Conservation (phyloP, 2,888 invertebrate species). For the Drosophila merina region DNA sequence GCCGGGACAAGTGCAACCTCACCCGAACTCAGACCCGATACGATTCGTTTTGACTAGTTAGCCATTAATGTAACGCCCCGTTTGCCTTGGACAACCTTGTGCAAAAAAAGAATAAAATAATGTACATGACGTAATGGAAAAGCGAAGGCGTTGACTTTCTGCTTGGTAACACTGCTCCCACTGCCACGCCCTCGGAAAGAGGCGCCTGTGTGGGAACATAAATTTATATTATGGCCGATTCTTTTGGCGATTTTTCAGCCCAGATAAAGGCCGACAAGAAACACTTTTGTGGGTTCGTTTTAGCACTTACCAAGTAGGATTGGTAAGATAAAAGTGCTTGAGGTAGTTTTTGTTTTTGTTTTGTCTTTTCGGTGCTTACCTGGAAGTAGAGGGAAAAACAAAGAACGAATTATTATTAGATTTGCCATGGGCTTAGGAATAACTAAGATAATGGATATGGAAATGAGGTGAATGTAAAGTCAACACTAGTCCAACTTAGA, state of each 20-base stretch:
- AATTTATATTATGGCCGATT: slow-evolving; percentile 69
- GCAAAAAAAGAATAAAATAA: slow-evolving; percentile 35
- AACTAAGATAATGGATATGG: slow-evolving; percentile 22
- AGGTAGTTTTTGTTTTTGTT: slow-evolving; percentile 16
- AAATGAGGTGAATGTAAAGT: slow-evolving; percentile 28
- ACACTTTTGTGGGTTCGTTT: slow-evolving; percentile 42
- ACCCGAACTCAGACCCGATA: slow-evolving; percentile 20
- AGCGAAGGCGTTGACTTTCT: slow-evolving; percentile 66
- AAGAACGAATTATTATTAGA: slow-evolving; percentile 37
- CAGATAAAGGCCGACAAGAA: slow-evolving; percentile 36
- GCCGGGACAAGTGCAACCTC: slow-evolving; percentile 44
- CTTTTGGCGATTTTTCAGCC: slow-evolving; percentile 56
- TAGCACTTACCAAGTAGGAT: slow-evolving; percentile 37
- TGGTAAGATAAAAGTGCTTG: slow-evolving; percentile 38
- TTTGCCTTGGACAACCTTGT: slow-evolving; percentile 78
- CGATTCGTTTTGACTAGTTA: slow-evolving; percentile 62
- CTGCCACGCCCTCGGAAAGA: slow-evolving; percentile 58
- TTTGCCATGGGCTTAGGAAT: slow-evolving; percentile 19
- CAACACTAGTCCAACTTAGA: slow-evolving; percentile 10
- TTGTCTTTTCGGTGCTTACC: slow-evolving; percentile 53
- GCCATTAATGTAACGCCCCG: slow-evolving; percentile 74
- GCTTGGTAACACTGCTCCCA: slow-evolving; percentile 29
- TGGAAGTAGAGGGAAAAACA: slow-evolving; percentile 44
- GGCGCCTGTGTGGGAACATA: slow-evolving; percentile 63
- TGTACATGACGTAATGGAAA: slow-evolving; percentile 61